Evolutionary conservation across 2,888 invertebrate species (phyloP).

Genomic region (Coleophora flavipennella): DNA sequence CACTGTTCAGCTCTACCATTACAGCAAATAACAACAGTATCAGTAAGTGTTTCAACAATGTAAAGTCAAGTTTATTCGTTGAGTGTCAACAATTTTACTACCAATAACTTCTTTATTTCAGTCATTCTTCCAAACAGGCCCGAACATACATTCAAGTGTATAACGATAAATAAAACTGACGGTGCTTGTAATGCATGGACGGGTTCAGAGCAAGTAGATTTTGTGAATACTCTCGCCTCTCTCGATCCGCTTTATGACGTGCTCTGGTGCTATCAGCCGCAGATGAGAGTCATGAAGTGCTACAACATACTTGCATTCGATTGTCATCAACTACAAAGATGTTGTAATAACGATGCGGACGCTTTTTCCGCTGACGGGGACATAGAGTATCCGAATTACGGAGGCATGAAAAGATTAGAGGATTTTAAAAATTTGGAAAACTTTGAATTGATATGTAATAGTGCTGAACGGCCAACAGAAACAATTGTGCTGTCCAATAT

Average conservation of each 20-base stretch:
- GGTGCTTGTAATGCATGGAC: constrained; percentile 90
- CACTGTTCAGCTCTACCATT: constrained; percentile 88
- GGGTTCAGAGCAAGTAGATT: constrained; percentile 87
- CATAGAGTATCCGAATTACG: constrained; percentile 52
- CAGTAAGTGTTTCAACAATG: constrained; percentile 60
- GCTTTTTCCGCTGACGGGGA: constrained; percentile 31
- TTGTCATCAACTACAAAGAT: constrained; percentile 59
- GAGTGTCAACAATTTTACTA: neutral
- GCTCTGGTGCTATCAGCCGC: constrained; percentile 90
- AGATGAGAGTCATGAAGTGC: constrained; percentile 76
- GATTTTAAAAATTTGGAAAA: constrained; percentile 54
- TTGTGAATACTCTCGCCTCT: constrained; percentile 83
- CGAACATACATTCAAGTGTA: constrained; percentile 86
- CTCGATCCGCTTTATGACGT: constrained; percentile 95
- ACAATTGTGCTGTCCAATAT: constrained; percentile 52
- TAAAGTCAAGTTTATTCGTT: neutral
- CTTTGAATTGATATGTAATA: constrained; percentile 40
- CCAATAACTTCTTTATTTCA: constrained; percentile 39
- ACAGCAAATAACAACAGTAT: constrained; percentile 90
- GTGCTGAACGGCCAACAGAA: constrained; percentile 35
- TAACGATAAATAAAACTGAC: constrained; percentile 91
- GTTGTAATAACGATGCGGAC: constrained; percentile 44
- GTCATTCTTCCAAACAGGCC: constrained; percentile 87
- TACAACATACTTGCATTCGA: constrained; percentile 90
- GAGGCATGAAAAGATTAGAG: constrained; percentile 53